Base-by-base conservation (phyloP, 2,888 invertebrate genomes). In the Rotaria magnacalcarata region DNA sequence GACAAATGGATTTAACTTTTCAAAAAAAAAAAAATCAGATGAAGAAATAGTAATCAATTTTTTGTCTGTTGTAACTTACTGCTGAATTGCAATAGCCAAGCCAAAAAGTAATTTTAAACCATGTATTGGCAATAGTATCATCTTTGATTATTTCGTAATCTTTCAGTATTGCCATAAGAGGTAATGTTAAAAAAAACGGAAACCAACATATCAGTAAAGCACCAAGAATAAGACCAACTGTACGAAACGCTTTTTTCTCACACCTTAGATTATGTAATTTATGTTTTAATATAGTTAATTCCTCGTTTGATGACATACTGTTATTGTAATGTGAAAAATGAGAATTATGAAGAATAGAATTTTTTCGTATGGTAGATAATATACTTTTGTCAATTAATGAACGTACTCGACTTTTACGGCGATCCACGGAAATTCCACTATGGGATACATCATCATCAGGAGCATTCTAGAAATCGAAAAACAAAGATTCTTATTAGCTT, bases 81-180 rank as follows among this genome's bases (percentile, higher is more conserved):
- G 80, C 80, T 80, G 80, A 80, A n/a, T 80, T 80, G n/a, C 47
- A 47, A n/a, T 80, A 80, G 8, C 80, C 80, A 43, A 80, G 43
- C 80, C 80, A 80, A 80, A 80, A 80, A 4, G 80, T 34, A n/a
- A 80, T 80, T 80, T 80, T 80, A 80, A 80, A 80, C 80, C 80
- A 80, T 43, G n/a, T 80, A 80, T 19, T 47, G 11, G 24, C 47
- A 34, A 14, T 16, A 19, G 14, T 67, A 24, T 56, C 56, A 56
- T 56, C 56, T 24, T 56, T 56, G 6, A 56, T 2, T 34, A 67
- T 34, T 16, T 34, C 16, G 14, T 80, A 16, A 47, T 43, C 11
- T 80, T 80, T 47, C 5, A 47, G 47, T 21, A 80, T 80, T 21
- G 80, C 21, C 24, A n/a, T 80, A 14, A 47, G 10, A 47, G 80